Evolutionary conservation across 2,888 invertebrate genomes (phyloP).

Genomic region (Ceraclea dissimilis): DNA sequence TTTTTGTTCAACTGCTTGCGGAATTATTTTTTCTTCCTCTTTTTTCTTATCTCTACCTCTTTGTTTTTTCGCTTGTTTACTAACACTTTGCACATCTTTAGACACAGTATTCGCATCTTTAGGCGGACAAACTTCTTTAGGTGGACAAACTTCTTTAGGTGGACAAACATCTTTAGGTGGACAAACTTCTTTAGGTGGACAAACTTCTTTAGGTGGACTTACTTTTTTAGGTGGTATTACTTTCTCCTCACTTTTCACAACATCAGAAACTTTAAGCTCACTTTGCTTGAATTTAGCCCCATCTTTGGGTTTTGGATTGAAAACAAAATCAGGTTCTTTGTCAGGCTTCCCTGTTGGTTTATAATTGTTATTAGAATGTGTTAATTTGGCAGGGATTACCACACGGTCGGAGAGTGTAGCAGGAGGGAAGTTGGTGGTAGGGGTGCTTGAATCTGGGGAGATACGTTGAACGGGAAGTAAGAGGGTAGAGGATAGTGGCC

Average conservation of each 20-base stretch:
- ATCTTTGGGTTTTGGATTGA: constrained; percentile 3
- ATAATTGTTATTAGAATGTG: neutral
- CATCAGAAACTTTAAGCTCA: neutral
- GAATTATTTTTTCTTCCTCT: neutral
- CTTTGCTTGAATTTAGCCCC: constrained; percentile 5
- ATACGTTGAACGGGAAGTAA: constrained; percentile 37
- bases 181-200: neutral
- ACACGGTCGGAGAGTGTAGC: constrained; percentile 20
- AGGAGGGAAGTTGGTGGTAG: constrained; percentile 9
- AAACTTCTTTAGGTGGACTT: neutral
- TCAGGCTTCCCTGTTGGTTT: neutral
- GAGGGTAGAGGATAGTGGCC: constrained; percentile 37
- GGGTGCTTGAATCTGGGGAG: constrained; percentile 24
- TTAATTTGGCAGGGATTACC: constrained; percentile 23
- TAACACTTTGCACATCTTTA: neutral
- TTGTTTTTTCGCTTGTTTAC: neutral
- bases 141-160: neutral
- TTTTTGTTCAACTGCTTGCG: neutral
- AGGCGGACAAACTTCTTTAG: neutral
- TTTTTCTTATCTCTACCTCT: constrained; percentile 1
- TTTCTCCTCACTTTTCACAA: constrained; percentile 8
- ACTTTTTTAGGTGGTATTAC: neutral
- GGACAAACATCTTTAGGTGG: neutral
- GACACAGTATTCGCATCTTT: neutral
- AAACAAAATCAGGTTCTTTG: neutral